Base-by-base conservation (phyloP, 2,888 invertebrate species). In the Napeogenes sylphis region DNA sequence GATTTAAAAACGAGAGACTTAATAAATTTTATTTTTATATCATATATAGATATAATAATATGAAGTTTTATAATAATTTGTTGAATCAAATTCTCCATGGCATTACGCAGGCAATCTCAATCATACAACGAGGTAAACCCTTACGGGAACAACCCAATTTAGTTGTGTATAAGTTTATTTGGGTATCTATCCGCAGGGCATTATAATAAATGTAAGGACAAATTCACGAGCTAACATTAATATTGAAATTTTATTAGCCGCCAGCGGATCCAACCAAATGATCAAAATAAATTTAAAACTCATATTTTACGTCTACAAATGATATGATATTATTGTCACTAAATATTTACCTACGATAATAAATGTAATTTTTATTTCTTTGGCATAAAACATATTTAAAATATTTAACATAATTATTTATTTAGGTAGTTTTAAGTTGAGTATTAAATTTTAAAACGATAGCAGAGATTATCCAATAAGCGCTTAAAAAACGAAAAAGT, bases 161-260 rank as follows among this genome's bases (percentile, higher is more conserved):
- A 82, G 79, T 84, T 84, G 82, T 84, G 81, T 81, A 83, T 81
- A 86, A 85, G 84, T 87, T 87, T 84, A 86, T 87, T 85, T 81
- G 83, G 82, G 80, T 80, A 84, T 83, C 78, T 81, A 77, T 85
- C 87, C 86, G 77, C 70, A 69, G 85, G 84, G 87, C 72, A 85
- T 85, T 81, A 67, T 69, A 71, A 80, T 86, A 85, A 83, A 85
- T 84, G 82, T 79, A 78, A 80, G 80, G 83, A 81, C 82, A 84
- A 83, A 85, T 83, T 81, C 79, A 74, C 77, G 80, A 83, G 82
- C 82, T 80, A 78, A 77, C 75, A 64, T 73, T 74, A 78, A 78
- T 81, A 83, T 85, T 84, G 83, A 85, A 83, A 85, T 82, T 82
- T 83, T 77, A 78, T 75, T 71, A 62, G 45, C 38, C 60, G 54